phyloP scores from a whole-genome alignment of 2,888 invertebrate species.

The Drosophila barbarae region DNA sequence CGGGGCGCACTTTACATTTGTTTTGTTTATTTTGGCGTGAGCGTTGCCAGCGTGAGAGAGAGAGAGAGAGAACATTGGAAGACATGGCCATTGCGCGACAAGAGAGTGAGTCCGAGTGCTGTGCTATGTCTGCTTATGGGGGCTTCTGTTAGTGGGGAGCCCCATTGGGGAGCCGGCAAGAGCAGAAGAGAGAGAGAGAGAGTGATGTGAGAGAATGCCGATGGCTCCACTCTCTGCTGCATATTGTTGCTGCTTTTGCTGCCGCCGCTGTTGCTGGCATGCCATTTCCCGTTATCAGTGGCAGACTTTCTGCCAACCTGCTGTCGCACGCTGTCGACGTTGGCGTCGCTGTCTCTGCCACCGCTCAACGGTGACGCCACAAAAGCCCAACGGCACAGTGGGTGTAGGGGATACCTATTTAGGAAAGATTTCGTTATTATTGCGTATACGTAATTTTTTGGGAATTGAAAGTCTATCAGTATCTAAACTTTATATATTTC shows the following conservation, averaged over 20 bases:
- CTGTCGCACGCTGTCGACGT: constrained; percentile 55
- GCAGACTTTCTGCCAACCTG: constrained; percentile 72
- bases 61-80: constrained; percentile 23
- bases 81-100: constrained; percentile 23
- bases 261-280: constrained; percentile 47
- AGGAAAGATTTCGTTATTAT: background rate
- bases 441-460: too few relatives aligned
- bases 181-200: constrained; percentile 8
- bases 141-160: constrained; percentile 23
- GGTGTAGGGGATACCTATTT: background rate
- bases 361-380: constrained; percentile 58
- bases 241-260: constrained; percentile 41
- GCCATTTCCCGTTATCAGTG: constrained; percentile 72
- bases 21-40: constrained; percentile 72
- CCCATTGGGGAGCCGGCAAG: constrained; percentile 21
- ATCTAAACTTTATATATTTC: background rate
- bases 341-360: constrained; percentile 36
- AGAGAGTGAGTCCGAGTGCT: constrained; percentile 36
- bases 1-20: constrained; percentile 67
- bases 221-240: constrained; percentile 30
- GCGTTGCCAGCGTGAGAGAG: constrained; percentile 55
- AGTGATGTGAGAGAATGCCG: constrained; percentile 21
- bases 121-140: constrained; percentile 18
- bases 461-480: background rate
- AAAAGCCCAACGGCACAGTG: constrained; percentile 30